These are phyloP conservation scores for Dendrocincla tyrannina DNA, from an alignment of 2,797 vertebrate species.

Conservation along the genomic window DNA sequence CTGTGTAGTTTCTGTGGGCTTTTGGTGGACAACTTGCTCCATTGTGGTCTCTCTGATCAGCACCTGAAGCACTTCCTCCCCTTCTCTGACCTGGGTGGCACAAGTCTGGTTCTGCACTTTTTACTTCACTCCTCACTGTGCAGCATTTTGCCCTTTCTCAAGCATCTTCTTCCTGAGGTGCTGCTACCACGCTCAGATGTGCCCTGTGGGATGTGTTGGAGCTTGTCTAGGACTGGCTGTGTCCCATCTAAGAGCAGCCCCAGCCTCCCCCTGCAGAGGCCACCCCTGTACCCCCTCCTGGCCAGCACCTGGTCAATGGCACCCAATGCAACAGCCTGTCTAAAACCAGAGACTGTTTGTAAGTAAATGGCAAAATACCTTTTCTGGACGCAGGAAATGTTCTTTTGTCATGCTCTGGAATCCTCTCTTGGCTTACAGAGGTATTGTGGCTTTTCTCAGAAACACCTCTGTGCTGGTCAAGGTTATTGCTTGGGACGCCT, in stretches of 20 bases:
- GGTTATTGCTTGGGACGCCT: neutral
- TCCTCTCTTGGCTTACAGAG: neutral
- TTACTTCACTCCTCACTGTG: neutral
- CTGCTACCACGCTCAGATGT: rapidly evolving
- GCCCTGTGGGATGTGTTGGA: neutral
- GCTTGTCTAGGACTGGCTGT: neutral
- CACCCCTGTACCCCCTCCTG: neutral
- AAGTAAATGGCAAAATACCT: neutral
- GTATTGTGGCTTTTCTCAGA: neutral
- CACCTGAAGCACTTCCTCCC: neutral
- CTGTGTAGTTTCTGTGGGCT: neutral
- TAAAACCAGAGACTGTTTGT: neutral
- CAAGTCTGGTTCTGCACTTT: neutral
- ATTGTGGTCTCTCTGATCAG: rapidly evolving
- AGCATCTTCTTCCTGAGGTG: rapidly evolving
- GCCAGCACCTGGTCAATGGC: rapidly evolving
- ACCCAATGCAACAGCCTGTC: neutral
- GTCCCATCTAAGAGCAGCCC: neutral
- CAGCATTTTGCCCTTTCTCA: rapidly evolving
- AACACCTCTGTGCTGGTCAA: rapidly evolving
- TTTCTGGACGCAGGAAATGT: neutral
- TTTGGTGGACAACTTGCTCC: neutral
- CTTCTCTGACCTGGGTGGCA: neutral
- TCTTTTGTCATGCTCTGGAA: neutral
- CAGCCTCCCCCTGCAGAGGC: too few species aligned